Percentiles rank a stretch among this genome's conserved stretches.
Conservation (phyloP, 2,888 invertebrate species). For the Andrena trimmerana region DNA sequence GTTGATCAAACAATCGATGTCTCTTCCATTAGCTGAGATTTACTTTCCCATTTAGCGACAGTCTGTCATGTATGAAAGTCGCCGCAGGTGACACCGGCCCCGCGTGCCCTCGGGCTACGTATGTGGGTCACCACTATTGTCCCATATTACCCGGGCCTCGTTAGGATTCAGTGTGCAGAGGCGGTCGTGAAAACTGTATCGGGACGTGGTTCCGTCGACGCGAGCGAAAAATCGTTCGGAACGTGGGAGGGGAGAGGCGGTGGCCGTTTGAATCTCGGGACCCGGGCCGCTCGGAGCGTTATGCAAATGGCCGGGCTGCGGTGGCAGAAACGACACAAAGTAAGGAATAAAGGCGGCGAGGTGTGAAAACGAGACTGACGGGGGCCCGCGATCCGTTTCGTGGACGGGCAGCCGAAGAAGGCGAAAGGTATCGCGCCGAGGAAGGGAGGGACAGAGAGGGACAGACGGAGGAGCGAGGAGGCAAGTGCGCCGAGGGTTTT, state of each 20-base stretch:
- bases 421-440: constrained; percentile 58
- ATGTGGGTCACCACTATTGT: constrained; percentile 70
- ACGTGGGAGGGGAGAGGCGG: neutral
- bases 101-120: constrained; percentile 54
- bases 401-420: constrained; percentile 71
- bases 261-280: neutral
- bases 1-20: constrained; percentile 83
- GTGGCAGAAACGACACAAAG: constrained; percentile 24
- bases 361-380: constrained; percentile 69
- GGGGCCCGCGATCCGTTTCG: constrained; percentile 65
- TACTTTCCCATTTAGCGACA: constrained; percentile 84
- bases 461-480: constrained; percentile 45
- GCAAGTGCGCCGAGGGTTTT: constrained; percentile 75
- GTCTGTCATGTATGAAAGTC: constrained; percentile 83
- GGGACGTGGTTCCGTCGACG: neutral
- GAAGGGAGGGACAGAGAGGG: constrained; percentile 10
- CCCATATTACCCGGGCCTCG: constrained; percentile 62
- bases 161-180: constrained; percentile 33
- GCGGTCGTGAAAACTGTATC: constrained; percentile 17
- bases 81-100: constrained; percentile 58
- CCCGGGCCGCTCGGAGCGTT: neutral
- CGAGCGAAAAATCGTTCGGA: constrained; percentile 17
- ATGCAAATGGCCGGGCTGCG: constrained; percentile 31
- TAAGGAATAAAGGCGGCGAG: constrained; percentile 57
- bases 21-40: constrained; percentile 84